phyloP scores from a whole-genome alignment of 2,888 invertebrate genomes.

The Allacma fusca region DNA sequence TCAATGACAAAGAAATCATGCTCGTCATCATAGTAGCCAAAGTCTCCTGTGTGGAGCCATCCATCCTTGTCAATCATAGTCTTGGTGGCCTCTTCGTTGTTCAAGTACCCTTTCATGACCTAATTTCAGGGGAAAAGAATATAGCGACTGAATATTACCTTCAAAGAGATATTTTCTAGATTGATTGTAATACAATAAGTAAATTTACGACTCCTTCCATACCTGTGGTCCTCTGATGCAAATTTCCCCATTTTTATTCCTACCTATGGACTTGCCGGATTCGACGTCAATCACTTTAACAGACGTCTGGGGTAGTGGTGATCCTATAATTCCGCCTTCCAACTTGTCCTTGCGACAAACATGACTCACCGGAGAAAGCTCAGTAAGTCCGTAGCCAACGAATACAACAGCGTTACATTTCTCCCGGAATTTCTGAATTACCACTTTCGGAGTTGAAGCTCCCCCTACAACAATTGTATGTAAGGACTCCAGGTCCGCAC shows the following conservation, averaged over 20 bases:
- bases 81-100: not conserved
- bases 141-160: not conserved
- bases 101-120: conserved; percentile 25
- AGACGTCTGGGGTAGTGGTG: conserved; percentile 71
- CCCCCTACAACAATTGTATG: not conserved
- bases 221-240: conserved; percentile 80
- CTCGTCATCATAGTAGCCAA: conserved; percentile 2
- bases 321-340: conserved; percentile 65
- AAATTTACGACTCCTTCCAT: not conserved
- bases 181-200: no score
- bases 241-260: conserved; percentile 73
- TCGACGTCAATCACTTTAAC: conserved; percentile 70
- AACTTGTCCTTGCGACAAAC: not conserved
- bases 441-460: conserved; percentile 59
- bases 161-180: no score
- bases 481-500: not conserved
- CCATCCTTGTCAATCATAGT: conserved; percentile 5
- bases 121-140: not conserved
- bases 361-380: conserved; percentile 65
- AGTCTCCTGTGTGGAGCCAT: conserved; percentile 16
- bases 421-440: conserved; percentile 70
- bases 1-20: not conserved
- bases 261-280: conserved; percentile 62
- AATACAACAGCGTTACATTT: conserved; percentile 63
- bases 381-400: conserved; percentile 74